Base-by-base conservation (phyloP, 35 echinoderm and acorn worm genomes). In the Lytechinus pictus region DNA sequence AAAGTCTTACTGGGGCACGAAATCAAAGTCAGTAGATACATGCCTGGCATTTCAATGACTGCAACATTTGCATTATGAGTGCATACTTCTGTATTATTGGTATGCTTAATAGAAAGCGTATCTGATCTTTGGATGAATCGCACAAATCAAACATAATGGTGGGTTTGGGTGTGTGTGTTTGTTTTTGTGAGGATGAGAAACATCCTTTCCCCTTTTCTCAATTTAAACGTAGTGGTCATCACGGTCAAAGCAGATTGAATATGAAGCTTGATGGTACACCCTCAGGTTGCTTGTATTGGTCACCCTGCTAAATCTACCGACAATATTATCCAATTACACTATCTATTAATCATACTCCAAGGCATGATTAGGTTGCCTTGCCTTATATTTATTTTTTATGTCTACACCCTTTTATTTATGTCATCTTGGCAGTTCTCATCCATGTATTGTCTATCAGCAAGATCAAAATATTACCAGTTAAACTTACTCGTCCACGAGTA, bases 291-390 rank as follows among this genome's bases (percentile, higher is more conserved):
- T n/a, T 79, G 19, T 79, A 79, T 7, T 24, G 66, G 66, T 79
- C 19, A 79, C n/a, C 66, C 19, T 24, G 21, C 12, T 79, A 6
- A 0, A 79, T 79, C 19, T 24, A 24, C 66, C n/a, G 66, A 79
- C 66, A 79, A 79, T 79, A 24, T n/a, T 7, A 79, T 79, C 66
- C 19, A 1, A 79, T 79, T 79, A 79, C 66, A 0, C 4, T 1
- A 79, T 79, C 66, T 79, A 79, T 79, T 79, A 24, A 79, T 79
- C 66, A 79, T 79, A 79, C 66, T 79, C 66, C 66, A n/a, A 79
- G 66, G 66, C 19, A 16, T 79, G 21, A 79, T 79, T 79, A 24
- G 66, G 66, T 79, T 79, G 19, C 66, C 66, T n/a, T 16, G 19
- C 66, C 66, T 79, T 79, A n/a, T 79, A 14, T 79, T n/a, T 79